These are phyloP conservation scores for Rhegmatorhina hoffmannsi DNA, from an alignment of 2,113 vertebrate genomes.

Conservation along the genomic window DNA sequence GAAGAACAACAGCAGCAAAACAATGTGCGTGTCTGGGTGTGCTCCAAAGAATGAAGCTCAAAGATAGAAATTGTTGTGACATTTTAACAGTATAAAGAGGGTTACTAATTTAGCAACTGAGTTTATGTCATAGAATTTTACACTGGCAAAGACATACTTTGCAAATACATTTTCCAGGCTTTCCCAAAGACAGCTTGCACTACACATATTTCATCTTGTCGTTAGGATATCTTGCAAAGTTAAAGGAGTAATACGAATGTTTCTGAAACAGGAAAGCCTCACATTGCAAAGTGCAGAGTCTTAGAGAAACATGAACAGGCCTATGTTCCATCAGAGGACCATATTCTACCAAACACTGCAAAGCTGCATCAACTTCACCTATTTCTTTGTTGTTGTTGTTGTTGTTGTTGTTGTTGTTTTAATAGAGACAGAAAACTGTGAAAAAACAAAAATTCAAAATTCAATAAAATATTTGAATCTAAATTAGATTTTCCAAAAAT, in stretches of 20 bases:
- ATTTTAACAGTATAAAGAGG: neutral
- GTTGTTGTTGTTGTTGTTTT: neutral
- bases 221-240: neutral
- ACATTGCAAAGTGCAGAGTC: neutral
- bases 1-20: neutral
- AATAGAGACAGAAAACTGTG: neutral
- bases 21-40: neutral
- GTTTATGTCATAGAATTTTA: neutral
- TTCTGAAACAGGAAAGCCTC: neutral
- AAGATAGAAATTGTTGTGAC: neutral
- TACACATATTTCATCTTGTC: neutral
- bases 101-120: neutral
- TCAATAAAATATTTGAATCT: neutral
- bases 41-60: neutral
- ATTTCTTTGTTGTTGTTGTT: neutral
- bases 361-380: neutral
- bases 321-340: neutral
- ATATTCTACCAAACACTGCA: neutral
- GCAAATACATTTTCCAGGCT: neutral
- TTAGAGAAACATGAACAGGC: neutral
- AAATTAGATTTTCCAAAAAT: neutral
- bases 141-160: neutral
- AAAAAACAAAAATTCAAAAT: neutral
- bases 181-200: neutral
- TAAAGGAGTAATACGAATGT: neutral